Evolutionary conservation across 2,797 vertebrate species (phyloP).

Genomic region (Protosalanx chinensis): DNA sequence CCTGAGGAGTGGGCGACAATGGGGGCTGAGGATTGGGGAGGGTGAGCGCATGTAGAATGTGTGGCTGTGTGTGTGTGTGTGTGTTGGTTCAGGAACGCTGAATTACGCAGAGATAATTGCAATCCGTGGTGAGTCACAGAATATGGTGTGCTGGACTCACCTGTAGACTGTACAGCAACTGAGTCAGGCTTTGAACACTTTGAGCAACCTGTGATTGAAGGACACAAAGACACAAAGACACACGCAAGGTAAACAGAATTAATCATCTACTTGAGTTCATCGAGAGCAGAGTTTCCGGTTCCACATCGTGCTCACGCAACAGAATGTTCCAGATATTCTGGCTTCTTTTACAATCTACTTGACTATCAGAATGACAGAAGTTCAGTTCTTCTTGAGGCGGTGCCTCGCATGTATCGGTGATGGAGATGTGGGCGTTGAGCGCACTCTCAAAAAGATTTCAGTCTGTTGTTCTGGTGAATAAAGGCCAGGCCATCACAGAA

Average conservation of each 20-base stretch:
- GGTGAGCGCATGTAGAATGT: neutral
- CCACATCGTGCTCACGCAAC: neutral
- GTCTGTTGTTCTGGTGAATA: neutral
- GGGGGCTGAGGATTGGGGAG: neutral
- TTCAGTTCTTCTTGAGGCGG: too few relatives aligned
- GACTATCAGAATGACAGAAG: too few relatives aligned
- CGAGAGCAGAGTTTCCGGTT: neutral
- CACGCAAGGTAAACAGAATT: neutral
- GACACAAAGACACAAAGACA: conserved; percentile 28
- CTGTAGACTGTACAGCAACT: conserved; percentile 92
- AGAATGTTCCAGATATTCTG: neutral
- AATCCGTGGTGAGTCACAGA: neutral
- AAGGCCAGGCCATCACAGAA: conserved; percentile 23
- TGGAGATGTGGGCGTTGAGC: too few relatives aligned
- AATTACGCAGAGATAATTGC: neutral
- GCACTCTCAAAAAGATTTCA: neutral
- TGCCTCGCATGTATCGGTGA: too few relatives aligned
- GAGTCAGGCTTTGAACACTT: conserved; percentile 89
- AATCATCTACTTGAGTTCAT: neutral
- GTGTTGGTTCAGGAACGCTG: conserved; percentile 12
- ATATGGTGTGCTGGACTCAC: conserved; percentile 63
- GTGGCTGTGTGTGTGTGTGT: neutral
- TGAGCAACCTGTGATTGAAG: conserved; percentile 79
- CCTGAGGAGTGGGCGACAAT: conserved; percentile 8
- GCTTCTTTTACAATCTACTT: neutral